Evolutionary conservation across 2,113 vertebrate genomes (phyloP), one percentile per base, ranked within the genome.

Genomic region (Leptocoma aspasia): DNA sequence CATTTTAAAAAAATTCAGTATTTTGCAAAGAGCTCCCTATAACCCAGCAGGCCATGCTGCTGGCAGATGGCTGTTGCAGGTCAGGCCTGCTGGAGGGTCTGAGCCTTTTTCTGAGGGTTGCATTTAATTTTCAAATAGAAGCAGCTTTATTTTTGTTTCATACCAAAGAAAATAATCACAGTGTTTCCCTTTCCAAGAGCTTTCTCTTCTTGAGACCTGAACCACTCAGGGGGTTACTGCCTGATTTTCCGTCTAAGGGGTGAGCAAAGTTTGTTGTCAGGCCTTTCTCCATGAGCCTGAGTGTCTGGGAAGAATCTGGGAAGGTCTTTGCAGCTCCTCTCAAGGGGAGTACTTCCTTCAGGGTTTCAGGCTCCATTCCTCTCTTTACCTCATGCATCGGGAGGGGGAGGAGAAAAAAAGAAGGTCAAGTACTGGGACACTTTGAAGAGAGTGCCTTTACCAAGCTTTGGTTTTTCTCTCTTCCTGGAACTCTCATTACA

Each of bases 401-500:
- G 15, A 2, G 1, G 10, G 19, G 9, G 2, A 1, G 3, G 3
- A 1, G 1, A 0, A 35, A 24, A 54, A 66, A 76, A 65, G 31
- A 14, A 70, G 63, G 86, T 86, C 72, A 68, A 86, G 63, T 61
- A 44, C 68, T 78, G 84, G 82, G 59, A 78, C 57, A 76, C 92
- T 96, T 96, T 75, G 92, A 96, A 90, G 93, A 95, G 42, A 13
- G n/a, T 80, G 49, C 16, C 49, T 97, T 78, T 79, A 86, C 93
- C 92, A 72, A 89, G 52, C 82, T 81, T 93, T 90, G 63, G 26
- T 39, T 93, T 93, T 86, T 83, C 37, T 92, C 19, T 90, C 88
- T 96, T 96, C 79, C 88, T 95, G 82, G 76, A 95, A 89, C 86
- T 95, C 80, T 94, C 20, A 60, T 94, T 92, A 84, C 37, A 60